Conservation (phyloP, 2,113 vertebrate genomes). For the Lepus europaeus region DNA sequence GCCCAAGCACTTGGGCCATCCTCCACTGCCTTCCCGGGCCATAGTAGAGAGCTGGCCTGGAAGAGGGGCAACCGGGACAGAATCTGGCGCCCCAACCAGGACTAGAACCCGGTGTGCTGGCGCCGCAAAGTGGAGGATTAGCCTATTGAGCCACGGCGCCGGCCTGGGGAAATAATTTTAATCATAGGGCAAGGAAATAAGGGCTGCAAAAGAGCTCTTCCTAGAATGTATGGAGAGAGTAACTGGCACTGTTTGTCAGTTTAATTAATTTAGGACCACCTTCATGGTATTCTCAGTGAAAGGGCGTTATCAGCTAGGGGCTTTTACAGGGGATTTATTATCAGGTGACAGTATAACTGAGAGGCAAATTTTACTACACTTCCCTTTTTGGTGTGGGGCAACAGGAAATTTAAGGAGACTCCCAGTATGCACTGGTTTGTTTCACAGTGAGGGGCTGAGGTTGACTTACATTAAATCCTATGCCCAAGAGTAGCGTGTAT, state of each 20-base stretch:
- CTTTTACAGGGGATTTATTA: constrained; percentile 1
- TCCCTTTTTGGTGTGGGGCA: constrained; percentile 31
- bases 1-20: no score
- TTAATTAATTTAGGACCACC: background rate
- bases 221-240: background rate
- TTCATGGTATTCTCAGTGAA: background rate
- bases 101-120: no score
- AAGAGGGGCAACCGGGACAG: no score
- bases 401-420: constrained; percentile 52
- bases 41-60: no score
- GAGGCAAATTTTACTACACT: background rate
- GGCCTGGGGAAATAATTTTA: constrained; percentile 15
- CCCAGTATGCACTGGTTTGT: constrained; percentile 29
- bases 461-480: background rate
- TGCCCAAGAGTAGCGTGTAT: background rate
- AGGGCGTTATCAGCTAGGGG: background rate
- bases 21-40: no score
- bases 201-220: background rate
- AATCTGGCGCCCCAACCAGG: no score
- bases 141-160: no score
- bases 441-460: background rate
- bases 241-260: background rate
- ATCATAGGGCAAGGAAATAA: background rate
- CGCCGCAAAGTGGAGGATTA: no score
- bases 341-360: background rate